Percentiles rank a stretch among this genome's conserved stretches.
Conservation (phyloP, 2,113 vertebrate species). For the Bos indicus region DNA sequence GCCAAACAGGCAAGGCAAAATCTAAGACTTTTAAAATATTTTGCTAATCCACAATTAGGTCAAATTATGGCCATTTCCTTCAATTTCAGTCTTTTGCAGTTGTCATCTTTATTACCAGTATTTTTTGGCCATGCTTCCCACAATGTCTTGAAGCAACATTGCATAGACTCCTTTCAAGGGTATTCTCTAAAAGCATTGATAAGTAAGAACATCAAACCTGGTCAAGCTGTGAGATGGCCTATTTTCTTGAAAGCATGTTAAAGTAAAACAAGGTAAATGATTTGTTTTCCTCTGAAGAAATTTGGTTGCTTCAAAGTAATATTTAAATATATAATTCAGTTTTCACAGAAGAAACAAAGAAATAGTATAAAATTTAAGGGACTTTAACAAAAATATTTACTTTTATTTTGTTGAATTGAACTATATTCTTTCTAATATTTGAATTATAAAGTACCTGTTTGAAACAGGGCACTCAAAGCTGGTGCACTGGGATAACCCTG, state of each 20-base stretch:
- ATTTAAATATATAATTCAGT: background rate
- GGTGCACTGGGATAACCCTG: background rate
- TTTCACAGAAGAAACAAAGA: background rate
- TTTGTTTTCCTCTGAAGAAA: background rate
- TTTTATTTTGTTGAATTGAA: background rate
- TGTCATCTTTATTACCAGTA: background rate
- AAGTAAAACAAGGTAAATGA: background rate
- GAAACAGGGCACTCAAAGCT: background rate
- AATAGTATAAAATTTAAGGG: background rate
- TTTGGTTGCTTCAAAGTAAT: background rate
- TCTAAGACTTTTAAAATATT: slow-evolving; percentile 26
- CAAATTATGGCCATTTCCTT: background rate
- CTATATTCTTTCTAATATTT: background rate
- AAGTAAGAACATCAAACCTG: background rate
- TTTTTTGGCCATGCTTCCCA: background rate
- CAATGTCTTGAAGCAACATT: background rate
- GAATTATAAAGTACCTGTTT: background rate
- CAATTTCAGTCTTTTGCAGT: background rate
- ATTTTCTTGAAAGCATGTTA: background rate
- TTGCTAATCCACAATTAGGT: slow-evolving; percentile 8
- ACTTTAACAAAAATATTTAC: background rate
- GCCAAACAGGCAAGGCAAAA: background rate
- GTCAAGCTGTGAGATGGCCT: background rate
- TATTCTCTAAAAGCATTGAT: background rate
- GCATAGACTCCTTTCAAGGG: background rate